Evolutionary conservation across 1,140 invertebrate genomes (phyloP), one percentile per base, ranked within the genome.

Genomic region (Globodera rostochiensis): DNA sequence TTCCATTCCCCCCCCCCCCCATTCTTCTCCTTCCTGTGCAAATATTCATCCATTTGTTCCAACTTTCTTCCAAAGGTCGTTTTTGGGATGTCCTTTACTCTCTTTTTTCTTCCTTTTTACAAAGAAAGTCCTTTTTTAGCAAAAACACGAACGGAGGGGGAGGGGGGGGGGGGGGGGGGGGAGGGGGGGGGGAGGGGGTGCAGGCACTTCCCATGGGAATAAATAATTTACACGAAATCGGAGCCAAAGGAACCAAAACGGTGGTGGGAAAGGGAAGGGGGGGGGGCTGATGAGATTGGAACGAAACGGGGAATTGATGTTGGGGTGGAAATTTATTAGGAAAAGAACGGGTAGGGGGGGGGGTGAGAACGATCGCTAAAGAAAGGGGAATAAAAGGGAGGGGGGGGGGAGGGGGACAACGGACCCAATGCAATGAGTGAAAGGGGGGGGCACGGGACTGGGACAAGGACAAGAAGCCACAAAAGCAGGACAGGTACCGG

Each of bases 181-280:
- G 9, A 9, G 49, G 49, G 36, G n/a, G 36, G 15, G n/a, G 66
- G n/a, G 36, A 6, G 6, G 19, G 19, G 66, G 6, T 3, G 66
- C 6, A 6, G n/a, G 6, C 69, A 71, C 25, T 71, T 71, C 69
- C 25, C 69, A 71, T 60, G 69, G 25, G 25, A 36, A 71, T 71
- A 71, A 71, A 71, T 71, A 71, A 71, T 71, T 8, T 71, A 71
- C 69, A 71, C 69, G 69, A 71, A 71, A 71, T 45, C 25, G 25
- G 69, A 45, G 57, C 57, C 25, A 47, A 71, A 36, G 69, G 25
- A 47, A 36, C 25, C 69, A 71, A 71, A 71, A 71, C 25, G 25
- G 21, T 71, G 25, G 21, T 47, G 69, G 69, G 25, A 36, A 71
- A 19, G 11, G 6, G 64, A 6, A 1, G 21, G 36, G n/a, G 74